These are phyloP conservation scores for Cerastis leucographa DNA, from an alignment of 2,888 invertebrate species.

Conservation along the genomic window DNA sequence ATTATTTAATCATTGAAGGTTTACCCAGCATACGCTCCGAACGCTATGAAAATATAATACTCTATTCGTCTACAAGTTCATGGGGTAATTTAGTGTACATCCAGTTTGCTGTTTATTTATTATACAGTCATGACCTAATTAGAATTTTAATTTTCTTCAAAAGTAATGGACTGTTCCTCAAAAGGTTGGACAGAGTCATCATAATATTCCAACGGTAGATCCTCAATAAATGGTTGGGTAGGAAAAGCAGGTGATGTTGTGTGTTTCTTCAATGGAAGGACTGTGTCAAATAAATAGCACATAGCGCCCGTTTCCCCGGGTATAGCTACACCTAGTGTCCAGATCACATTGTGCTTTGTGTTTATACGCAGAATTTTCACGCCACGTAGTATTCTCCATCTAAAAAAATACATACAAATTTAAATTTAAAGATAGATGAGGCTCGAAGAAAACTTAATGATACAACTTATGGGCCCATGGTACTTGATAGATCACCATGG, in stretches of 20 bases:
- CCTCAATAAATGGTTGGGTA: constrained; percentile 92
- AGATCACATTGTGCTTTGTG: constrained; percentile 98
- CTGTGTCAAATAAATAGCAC: constrained; percentile 95
- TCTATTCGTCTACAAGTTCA: constrained; percentile 8
- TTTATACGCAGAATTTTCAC: constrained; percentile 97
- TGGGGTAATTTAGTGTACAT: neutral
- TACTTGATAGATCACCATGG: neutral
- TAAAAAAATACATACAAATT: constrained; percentile 67
- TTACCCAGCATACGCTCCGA: constrained; percentile 2
- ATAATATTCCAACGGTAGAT: constrained; percentile 93
- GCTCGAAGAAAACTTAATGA: neutral
- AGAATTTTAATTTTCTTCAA: constrained; percentile 81
- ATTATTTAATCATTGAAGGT: neutral
- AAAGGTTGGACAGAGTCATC: constrained; percentile 94
- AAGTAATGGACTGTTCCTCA: constrained; percentile 93
- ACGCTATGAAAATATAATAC: neutral
- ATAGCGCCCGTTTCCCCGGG: constrained; percentile 96
- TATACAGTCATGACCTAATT: neutral
- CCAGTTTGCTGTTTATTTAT: constrained; percentile 16
- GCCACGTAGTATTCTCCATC: constrained; percentile 91
- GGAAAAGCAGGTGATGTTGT: constrained; percentile 94
- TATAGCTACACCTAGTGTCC: constrained; percentile 95
- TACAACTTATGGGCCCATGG: neutral
- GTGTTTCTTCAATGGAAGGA: constrained; percentile 91
- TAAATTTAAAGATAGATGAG: neutral